phyloP scores from a whole-genome alignment of 2,797 vertebrate genomes.

The Melanotaenia pygmaea region DNA sequence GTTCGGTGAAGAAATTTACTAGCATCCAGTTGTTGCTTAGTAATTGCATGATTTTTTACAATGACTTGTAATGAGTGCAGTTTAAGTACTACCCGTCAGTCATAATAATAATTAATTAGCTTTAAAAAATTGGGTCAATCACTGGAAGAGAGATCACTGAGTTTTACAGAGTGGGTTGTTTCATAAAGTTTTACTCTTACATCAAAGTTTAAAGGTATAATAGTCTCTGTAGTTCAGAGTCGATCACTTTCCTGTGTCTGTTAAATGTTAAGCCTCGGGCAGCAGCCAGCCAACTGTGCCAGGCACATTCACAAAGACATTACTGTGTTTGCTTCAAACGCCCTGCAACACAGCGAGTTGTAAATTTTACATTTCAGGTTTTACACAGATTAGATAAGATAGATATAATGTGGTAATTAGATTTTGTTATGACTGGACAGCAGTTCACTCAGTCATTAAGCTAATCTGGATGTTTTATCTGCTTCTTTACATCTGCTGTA shows the following conservation, averaged over 20 bases:
- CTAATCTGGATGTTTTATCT: not conserved
- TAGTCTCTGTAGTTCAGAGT: not conserved
- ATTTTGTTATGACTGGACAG: not conserved
- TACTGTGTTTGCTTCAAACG: too few relatives aligned
- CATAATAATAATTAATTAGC: not conserved
- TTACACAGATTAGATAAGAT: not conserved
- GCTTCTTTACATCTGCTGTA: not conserved
- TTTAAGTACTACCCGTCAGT: not conserved
- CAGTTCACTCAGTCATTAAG: not conserved
- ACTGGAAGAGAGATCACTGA: not conserved
- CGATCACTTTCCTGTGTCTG: not conserved
- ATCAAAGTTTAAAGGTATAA: constrained; percentile 4
- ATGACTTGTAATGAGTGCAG: not conserved
- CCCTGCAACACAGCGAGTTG: not conserved
- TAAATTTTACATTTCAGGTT: not conserved
- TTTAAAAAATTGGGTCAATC: not conserved
- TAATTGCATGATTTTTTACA: not conserved
- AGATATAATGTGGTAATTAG: constrained; percentile 1
- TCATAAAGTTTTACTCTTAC: too few relatives aligned
- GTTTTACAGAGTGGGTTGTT: not conserved
- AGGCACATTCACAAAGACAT: not conserved
- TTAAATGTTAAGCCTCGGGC: not conserved
- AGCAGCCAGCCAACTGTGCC: not conserved
- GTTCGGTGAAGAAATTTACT: not conserved
- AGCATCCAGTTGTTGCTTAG: constrained; percentile 9